Evolutionary conservation across 2,797 vertebrate species (phyloP).

Genomic region (Lepilemur septentrionalis): DNA sequence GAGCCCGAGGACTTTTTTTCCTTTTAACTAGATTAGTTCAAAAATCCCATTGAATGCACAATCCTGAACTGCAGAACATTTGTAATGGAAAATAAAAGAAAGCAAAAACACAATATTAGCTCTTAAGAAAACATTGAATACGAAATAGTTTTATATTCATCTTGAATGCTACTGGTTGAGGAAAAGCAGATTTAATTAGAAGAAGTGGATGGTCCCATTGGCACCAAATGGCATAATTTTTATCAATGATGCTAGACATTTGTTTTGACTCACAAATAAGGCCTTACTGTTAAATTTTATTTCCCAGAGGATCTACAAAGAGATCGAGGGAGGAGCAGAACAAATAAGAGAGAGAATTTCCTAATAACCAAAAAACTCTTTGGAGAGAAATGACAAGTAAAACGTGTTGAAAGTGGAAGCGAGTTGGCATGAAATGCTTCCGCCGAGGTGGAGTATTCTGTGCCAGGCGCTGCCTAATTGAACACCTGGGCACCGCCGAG

Average conservation of each 20-base stretch:
- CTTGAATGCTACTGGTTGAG: not conserved
- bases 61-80: not conserved
- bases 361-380: not conserved
- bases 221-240: not conserved
- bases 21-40: not conserved
- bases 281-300: not conserved
- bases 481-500: conserved; percentile 17
- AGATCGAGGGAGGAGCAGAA: not conserved
- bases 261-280: not conserved
- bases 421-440: not conserved
- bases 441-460: not conserved
- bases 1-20: not conserved
- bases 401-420: not conserved
- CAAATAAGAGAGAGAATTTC: not conserved
- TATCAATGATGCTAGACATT: not conserved
- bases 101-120: not conserved
- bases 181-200: not conserved
- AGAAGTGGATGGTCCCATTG: not conserved
- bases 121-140: not conserved
- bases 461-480: not conserved
- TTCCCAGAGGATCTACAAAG: not conserved
- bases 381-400: not conserved
- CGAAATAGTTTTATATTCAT: not conserved
- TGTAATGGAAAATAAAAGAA: not conserved
- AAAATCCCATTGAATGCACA: not conserved